A percentile compares a stretch with the other conserved stretches of the same genome.
Evolutionary conservation across 1,140 invertebrate genomes (phyloP).

Genomic region (Drosophila mayri): DNA sequence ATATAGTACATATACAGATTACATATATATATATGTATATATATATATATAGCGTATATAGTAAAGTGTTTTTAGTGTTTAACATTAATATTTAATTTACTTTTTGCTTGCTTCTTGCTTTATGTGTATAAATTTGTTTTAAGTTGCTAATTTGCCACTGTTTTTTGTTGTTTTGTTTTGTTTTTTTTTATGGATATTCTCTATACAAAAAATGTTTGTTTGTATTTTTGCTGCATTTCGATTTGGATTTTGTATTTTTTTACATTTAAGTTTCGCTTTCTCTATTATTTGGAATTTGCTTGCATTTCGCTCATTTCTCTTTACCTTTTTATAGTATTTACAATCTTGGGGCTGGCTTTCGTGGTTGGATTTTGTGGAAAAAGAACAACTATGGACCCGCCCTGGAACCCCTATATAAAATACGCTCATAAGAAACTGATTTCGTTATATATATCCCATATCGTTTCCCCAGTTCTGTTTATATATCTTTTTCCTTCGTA

Average conservation of each 20-base stretch:
- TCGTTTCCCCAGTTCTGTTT: slow-evolving; percentile 17
- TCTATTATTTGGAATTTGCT: slow-evolving; percentile 65
- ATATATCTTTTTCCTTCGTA: slow-evolving; percentile 6
- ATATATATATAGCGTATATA: slow-evolving; percentile 76
- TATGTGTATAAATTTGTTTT: slow-evolving; percentile 50
- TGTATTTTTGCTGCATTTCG: slow-evolving; percentile 50
- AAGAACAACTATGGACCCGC: slow-evolving; percentile 28
- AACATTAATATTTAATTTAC: slow-evolving; percentile 54
- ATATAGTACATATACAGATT: slow-evolving; percentile 71
- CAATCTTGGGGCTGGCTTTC: slow-evolving; percentile 36
- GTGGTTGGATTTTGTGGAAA: slow-evolving; percentile 20
- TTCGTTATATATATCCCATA: slow-evolving; percentile 44
- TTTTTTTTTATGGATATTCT: slow-evolving; percentile 54
- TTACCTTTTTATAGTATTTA: slow-evolving; percentile 30
- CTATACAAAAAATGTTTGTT: slow-evolving; percentile 60
- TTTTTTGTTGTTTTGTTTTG: slow-evolving; percentile 47
- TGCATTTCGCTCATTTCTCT: slow-evolving; percentile 41
- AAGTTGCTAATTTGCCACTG: slow-evolving; percentile 61
- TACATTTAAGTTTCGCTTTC: slow-evolving; percentile 58
- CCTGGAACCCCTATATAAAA: slow-evolving; percentile 42
- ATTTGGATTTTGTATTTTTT: slow-evolving; percentile 39
- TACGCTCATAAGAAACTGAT: slow-evolving; percentile 71
- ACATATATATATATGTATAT: slow-evolving; percentile 78
- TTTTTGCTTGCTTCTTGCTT: slow-evolving; percentile 45
- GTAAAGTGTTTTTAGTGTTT: slow-evolving; percentile 61